Percentiles rank a stretch among this genome's conserved stretches.
These are phyloP conservation scores for Theristicus caerulescens DNA, from an alignment of 2,113 vertebrate species.

Conservation along the genomic window DNA sequence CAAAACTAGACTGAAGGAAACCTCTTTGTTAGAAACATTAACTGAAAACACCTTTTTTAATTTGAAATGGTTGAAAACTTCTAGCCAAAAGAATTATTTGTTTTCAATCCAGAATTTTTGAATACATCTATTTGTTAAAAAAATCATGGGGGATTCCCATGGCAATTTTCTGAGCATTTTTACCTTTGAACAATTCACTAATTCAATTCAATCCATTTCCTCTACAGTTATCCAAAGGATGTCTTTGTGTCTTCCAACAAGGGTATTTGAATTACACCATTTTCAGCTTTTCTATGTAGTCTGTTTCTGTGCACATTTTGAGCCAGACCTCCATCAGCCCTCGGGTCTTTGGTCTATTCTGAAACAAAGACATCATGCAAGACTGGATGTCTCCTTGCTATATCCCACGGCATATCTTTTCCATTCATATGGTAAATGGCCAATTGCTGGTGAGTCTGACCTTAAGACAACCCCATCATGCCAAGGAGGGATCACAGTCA, in stretches of 20 bases:
- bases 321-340: not conserved
- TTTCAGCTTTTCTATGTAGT: not conserved
- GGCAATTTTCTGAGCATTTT: not conserved
- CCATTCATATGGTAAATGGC: not conserved
- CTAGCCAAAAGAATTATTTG: not conserved
- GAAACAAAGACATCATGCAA: not conserved
- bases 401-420: not conserved
- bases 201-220: not conserved
- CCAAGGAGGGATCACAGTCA: not conserved
- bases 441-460: not conserved
- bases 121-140: not conserved
- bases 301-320: not conserved
- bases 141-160: not conserved
- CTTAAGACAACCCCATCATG: not conserved
- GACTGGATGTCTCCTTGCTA: not conserved
- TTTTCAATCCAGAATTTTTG: not conserved
- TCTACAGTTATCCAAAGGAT: not conserved
- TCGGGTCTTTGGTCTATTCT: not conserved
- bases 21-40: not conserved
- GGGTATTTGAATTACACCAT: not conserved
- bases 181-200: not conserved
- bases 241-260: not conserved
- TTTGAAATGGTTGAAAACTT: not conserved
- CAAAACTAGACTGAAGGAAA: not conserved
- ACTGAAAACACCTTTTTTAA: not conserved